Conservation (phyloP, 2,113 vertebrate species). For the Pogona vitticeps region DNA sequence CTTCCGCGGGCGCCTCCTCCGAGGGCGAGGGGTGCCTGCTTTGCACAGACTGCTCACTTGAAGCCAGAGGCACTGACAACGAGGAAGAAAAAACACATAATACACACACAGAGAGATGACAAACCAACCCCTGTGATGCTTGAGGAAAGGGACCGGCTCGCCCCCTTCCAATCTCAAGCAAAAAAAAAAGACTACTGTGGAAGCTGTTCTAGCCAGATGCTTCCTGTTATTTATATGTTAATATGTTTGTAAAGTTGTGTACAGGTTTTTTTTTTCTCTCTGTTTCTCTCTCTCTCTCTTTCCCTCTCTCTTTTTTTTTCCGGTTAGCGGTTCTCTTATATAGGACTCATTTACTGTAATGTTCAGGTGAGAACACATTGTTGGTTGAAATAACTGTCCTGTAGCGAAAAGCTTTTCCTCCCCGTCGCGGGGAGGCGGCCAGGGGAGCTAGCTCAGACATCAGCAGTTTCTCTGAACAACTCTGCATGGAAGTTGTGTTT, state of each 20-base stretch:
- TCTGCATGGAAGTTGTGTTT: conserved; percentile 67
- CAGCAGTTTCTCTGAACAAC: conserved; percentile 50
- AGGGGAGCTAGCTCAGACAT: conserved; percentile 34
- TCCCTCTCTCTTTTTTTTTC: conserved; percentile 7
- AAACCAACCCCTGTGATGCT: conserved; percentile 60
- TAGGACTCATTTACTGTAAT: conserved; percentile 77
- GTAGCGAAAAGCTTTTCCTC: conserved; percentile 63
- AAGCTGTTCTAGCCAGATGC: conserved; percentile 75
- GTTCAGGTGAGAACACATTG: conserved; percentile 63
- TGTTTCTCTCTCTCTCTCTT: not conserved
- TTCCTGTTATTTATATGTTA: conserved; percentile 87
- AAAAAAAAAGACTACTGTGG: conserved; percentile 74
- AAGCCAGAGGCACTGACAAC: conserved; percentile 70
- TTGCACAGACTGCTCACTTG: conserved; percentile 73
- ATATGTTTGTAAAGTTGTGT: conserved; percentile 87
- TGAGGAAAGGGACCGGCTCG: conserved; percentile 62
- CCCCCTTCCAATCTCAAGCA: conserved; percentile 71
- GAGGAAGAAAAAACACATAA: not conserved
- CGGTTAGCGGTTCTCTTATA: conserved; percentile 73
- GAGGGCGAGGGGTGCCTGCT: conserved; percentile 61
- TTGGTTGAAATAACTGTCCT: conserved; percentile 60
- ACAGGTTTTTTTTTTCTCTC: conserved; percentile 73
- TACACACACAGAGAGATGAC: conserved; percentile 33
- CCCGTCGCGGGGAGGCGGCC: conserved; percentile 54
- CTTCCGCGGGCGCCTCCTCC: conserved; percentile 60